Percentiles rank a stretch among this genome's conserved stretches.
phyloP scores from a whole-genome alignment of 2,888 invertebrate species.

The Aplocera efformata region DNA sequence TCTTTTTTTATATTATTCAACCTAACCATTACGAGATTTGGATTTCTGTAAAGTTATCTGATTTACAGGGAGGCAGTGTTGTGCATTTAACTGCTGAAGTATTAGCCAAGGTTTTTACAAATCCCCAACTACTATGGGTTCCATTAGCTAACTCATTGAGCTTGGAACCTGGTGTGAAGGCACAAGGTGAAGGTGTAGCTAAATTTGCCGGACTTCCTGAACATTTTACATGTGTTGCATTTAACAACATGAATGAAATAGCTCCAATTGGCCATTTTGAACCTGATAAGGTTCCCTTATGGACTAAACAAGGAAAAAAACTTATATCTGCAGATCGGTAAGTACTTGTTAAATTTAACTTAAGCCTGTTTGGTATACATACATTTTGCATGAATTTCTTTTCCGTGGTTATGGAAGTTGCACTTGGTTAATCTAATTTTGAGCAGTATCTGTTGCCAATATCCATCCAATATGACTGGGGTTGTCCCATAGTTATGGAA shows the following conservation, averaged over 20 bases:
- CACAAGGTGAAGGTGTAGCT: slow-evolving; percentile 83
- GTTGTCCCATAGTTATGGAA: too few relatives aligned
- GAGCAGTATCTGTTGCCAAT: too few relatives aligned
- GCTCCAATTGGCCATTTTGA: slow-evolving; percentile 87
- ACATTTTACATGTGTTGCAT: slow-evolving; percentile 72
- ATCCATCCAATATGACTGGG: too few relatives aligned
- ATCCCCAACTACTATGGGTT: slow-evolving; percentile 84
- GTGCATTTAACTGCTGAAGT: slow-evolving; percentile 91
- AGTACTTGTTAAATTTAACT: slow-evolving; percentile 3
- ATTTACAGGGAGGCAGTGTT: slow-evolving; percentile 86
- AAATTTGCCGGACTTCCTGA: slow-evolving; percentile 84
- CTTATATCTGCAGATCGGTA: slow-evolving; percentile 82
- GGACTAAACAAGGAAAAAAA: slow-evolving; percentile 88
- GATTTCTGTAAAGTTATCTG: too few relatives aligned
- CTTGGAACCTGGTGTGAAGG: slow-evolving; percentile 82
- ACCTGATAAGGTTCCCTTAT: slow-evolving; percentile 85
- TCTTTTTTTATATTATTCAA: too few relatives aligned
- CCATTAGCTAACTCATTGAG: slow-evolving; percentile 85
- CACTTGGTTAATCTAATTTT: too few relatives aligned
- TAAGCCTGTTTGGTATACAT: too few relatives aligned
- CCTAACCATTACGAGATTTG: too few relatives aligned
- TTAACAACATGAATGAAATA: slow-evolving; percentile 85
- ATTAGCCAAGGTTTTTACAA: slow-evolving; percentile 81
- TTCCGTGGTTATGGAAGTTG: too few relatives aligned
- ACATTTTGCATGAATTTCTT: background rate